Evolutionary conservation across 2,113 vertebrate species (phyloP).

Genomic region (Acanthochromis polyacanthus): DNA sequence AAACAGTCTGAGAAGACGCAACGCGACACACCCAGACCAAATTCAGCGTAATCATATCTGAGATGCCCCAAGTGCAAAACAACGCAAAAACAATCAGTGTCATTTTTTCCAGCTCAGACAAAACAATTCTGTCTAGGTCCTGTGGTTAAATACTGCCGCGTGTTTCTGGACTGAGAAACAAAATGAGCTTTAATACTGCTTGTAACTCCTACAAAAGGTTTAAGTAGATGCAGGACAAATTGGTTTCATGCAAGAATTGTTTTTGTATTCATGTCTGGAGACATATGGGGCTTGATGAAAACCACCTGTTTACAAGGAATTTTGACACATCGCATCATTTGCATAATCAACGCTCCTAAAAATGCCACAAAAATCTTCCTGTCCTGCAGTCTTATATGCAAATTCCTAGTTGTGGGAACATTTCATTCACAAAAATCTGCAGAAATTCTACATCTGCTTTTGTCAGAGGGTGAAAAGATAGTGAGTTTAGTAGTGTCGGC

Average conservation of each 20-base stretch:
- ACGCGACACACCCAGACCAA: constrained; percentile 12
- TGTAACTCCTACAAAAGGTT: neutral
- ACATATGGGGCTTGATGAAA: neutral
- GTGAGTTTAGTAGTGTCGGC: no score
- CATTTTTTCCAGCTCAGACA: neutral
- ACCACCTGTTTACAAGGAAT: constrained; percentile 1
- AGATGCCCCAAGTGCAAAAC: neutral
- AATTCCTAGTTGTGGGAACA: neutral
- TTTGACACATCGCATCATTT: neutral
- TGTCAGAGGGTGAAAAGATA: no score
- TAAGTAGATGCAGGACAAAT: neutral
- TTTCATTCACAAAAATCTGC: neutral
- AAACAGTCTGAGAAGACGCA: constrained; percentile 28
- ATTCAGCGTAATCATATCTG: constrained; percentile 3
- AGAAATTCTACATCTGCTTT: no score
- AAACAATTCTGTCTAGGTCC: neutral
- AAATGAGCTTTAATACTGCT: neutral
- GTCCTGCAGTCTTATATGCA: neutral
- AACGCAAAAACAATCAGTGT: neutral
- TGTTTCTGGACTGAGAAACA: neutral
- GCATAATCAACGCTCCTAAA: neutral
- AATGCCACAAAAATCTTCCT: neutral
- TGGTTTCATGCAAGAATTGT: neutral
- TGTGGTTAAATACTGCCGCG: no score
- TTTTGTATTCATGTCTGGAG: neutral